Base-by-base conservation (phyloP, 2,797 vertebrate genomes). In the Carduelis carduelis region DNA sequence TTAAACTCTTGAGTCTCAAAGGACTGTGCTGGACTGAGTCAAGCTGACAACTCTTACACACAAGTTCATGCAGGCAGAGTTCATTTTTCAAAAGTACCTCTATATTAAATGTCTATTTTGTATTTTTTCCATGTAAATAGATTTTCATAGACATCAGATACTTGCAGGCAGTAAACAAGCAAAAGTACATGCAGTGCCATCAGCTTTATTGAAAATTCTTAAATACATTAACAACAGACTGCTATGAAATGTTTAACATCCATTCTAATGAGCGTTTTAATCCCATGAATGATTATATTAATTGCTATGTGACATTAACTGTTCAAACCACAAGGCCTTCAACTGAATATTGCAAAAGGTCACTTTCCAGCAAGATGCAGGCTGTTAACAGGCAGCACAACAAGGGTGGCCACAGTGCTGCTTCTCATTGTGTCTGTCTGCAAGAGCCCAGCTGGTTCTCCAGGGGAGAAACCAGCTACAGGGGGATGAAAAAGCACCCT, bases 121-220 rank as follows among this genome's bases (percentile, higher is more conserved):
- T 78, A 83, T 72, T 75, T 90, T 92, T 53, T 43, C 65, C 56
- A 37, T 35, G 41, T 53, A 90, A 89, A 53, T 61, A 87, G 59
- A 60, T 79, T 88, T 46, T 92, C 71, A 84, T 26, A 74, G 77
- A 77, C n/a, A 63, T 23, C 23, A 6, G 23, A 69, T 72, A 83
- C 52, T 80, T 76, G 35, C 20, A 89, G 34, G 68, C 75, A 94
- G 66, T 35, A 90, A 55, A 83, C 57, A 86, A 72, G 70, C 55
- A 60, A 53, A 89, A 91, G 60, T 80, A 92, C 60, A 87, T 17
- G 14, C 46, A 64, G 53, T 65, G 60, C 71, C 87, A 96, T n/a
- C 53, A 89, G 50, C 64, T 93, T 87, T 93, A 96, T 24, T 77
- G 74, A 92, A 92, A 92, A 87, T 66, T 94, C 34, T 87, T 86